These are phyloP conservation scores for Tenodera sinensis DNA, from an alignment of 2,888 invertebrate species.

Conservation along the genomic window DNA sequence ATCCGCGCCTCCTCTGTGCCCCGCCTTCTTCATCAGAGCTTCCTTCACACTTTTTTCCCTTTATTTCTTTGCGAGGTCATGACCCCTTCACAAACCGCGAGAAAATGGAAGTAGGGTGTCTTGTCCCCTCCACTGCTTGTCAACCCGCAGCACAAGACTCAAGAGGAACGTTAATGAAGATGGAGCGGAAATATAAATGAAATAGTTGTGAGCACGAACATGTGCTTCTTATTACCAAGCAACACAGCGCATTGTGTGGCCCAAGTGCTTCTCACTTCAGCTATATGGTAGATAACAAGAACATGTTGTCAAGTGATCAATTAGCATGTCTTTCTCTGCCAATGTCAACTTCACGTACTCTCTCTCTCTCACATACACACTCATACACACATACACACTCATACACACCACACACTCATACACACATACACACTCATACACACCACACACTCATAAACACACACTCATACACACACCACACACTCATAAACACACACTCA, in stretches of 20 bases:
- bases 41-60: neutral
- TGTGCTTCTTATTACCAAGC: neutral
- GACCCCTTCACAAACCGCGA: neutral
- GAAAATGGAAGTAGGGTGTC: neutral
- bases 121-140: neutral
- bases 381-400: too few relatives aligned
- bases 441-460: too few relatives aligned
- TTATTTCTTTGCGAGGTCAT: neutral
- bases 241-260: neutral
- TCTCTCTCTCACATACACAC: too few relatives aligned
- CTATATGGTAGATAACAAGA: too few relatives aligned
- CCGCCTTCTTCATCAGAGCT: neutral
- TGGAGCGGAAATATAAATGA: neutral
- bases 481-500: too few relatives aligned
- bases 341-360: too few relatives aligned
- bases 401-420: too few relatives aligned
- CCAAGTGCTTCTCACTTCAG: too few relatives aligned
- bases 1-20: neutral
- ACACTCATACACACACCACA: too few relatives aligned
- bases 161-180: neutral
- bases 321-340: too few relatives aligned
- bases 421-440: too few relatives aligned
- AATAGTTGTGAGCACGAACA: neutral
- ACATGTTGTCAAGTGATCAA: too few relatives aligned
- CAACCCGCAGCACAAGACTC: neutral